Conservation (phyloP, 2,797 vertebrate species). For the Argya squamiceps region DNA sequence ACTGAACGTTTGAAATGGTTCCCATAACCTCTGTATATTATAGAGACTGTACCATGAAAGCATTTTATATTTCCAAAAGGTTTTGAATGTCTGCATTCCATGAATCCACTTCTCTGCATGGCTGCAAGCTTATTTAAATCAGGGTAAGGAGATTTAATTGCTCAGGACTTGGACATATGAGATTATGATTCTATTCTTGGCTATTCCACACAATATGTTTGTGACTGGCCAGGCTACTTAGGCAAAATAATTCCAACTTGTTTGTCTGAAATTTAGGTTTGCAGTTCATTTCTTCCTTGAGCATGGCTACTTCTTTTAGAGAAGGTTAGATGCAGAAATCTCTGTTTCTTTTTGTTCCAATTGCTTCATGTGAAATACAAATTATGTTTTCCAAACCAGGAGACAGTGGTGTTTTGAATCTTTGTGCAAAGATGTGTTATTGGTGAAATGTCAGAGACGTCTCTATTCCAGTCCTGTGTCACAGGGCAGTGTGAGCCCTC, state of each 20-base stretch:
- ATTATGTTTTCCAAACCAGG: background rate
- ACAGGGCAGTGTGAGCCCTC: background rate
- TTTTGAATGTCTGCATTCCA: background rate
- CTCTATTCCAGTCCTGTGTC: background rate
- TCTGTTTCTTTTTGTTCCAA: background rate
- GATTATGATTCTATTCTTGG: constrained; percentile 60
- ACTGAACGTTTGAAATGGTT: background rate
- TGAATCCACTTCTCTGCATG: background rate
- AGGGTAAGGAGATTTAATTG: constrained; percentile 55
- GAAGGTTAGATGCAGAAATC: background rate
- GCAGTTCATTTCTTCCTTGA: background rate
- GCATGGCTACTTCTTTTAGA: background rate
- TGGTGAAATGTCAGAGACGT: background rate
- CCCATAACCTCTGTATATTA: background rate
- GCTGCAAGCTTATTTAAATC: constrained; percentile 24
- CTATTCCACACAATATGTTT: background rate
- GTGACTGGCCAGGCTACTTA: background rate
- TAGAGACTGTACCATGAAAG: background rate
- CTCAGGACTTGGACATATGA: background rate
- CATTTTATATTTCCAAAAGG: background rate
- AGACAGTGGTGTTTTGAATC: background rate
- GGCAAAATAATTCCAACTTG: background rate
- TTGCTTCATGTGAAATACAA: background rate
- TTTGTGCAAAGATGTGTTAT: background rate
- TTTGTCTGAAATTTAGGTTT: background rate